Percentiles rank a stretch among this genome's conserved stretches.
These are phyloP conservation scores for Lasiurus borealis DNA, from an alignment of 2,113 vertebrate genomes.

Conservation along the genomic window DNA sequence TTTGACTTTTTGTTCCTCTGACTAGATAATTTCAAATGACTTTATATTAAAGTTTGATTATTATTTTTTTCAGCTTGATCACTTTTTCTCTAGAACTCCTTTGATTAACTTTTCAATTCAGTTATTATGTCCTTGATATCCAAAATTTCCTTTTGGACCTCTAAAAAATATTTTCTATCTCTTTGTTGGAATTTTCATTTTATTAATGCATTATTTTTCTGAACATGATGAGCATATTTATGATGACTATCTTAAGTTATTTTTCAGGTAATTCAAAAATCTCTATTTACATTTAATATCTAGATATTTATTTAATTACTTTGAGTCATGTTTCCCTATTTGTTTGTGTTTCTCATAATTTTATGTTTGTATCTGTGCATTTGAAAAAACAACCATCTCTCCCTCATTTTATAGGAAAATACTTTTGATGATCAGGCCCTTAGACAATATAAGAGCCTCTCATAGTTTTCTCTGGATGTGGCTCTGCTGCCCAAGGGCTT, in stretches of 20 bases:
- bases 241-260: neutral
- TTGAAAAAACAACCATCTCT: neutral
- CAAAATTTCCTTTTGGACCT: neutral
- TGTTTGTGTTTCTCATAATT: neutral
- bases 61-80: neutral
- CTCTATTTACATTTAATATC: neutral
- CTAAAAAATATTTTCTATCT: neutral
- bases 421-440: neutral
- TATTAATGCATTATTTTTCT: neutral
- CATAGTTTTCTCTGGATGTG: neutral
- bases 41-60: neutral
- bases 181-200: slow-evolving; percentile 15
- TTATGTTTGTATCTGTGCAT: neutral
- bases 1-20: neutral
- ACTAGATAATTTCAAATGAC: neutral
- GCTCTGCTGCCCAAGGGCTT: neutral
- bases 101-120: neutral
- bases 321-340: neutral
- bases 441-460: neutral
- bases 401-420: neutral
- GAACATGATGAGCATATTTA: neutral
- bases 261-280: neutral
- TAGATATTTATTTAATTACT: neutral
- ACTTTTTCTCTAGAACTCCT: neutral
- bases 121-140: neutral